phyloP scores from a whole-genome alignment of 1,140 invertebrate genomes.

The Rhizoglyphus robini region DNA sequence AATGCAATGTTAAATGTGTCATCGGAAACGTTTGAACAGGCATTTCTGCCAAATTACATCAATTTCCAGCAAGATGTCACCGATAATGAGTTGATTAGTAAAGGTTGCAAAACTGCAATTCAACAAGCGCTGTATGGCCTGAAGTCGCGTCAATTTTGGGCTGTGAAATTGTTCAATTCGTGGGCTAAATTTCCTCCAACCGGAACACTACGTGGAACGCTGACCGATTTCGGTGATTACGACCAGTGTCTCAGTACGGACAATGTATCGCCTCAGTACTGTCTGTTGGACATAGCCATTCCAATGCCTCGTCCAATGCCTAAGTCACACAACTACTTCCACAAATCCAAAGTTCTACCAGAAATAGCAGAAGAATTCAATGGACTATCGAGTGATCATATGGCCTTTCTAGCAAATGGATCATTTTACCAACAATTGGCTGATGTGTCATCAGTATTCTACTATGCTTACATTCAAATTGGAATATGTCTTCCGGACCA shows the following conservation, averaged over 20 bases:
- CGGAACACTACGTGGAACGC: slow-evolving; percentile 20
- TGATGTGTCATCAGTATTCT: neutral
- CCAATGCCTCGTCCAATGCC: neutral
- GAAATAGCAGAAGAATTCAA: neutral
- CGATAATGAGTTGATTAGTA: too few relatives aligned
- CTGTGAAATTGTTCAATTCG: slow-evolving; percentile 12
- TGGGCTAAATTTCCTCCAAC: slow-evolving; percentile 22
- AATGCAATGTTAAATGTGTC: too few relatives aligned
- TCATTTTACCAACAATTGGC: neutral
- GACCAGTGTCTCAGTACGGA: slow-evolving; percentile 23
- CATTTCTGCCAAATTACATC: too few relatives aligned
- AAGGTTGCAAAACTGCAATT: too few relatives aligned
- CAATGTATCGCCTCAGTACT: slow-evolving; percentile 14
- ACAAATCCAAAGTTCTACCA: neutral
- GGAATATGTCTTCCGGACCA: slow-evolving; percentile 1
- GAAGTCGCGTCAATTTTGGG: too few relatives aligned
- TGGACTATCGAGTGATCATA: too few relatives aligned
- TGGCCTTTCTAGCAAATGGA: neutral
- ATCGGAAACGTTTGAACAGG: too few relatives aligned
- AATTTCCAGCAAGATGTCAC: too few relatives aligned
- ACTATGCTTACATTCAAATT: neutral
- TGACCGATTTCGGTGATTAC: slow-evolving; percentile 24
- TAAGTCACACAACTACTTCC: neutral
- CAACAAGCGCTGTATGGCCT: too few relatives aligned
- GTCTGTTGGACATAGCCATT: slow-evolving; percentile 4